Conservation (phyloP, 2,113 vertebrate species). For the Sebastes schlegelii region DNA sequence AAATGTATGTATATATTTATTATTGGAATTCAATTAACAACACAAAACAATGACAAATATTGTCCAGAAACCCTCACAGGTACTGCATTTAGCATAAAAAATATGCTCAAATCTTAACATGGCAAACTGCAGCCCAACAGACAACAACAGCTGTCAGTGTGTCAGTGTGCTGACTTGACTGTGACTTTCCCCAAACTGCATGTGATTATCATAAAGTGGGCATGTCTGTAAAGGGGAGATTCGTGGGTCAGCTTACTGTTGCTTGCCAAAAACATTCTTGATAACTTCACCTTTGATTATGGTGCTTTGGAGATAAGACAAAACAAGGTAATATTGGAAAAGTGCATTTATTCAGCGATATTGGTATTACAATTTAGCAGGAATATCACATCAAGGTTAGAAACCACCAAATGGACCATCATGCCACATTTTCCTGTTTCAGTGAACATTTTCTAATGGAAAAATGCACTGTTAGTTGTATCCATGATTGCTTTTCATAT, state of each 20-base stretch:
- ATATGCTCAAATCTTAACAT: no score
- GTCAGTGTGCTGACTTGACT: no score
- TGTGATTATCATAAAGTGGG: no score
- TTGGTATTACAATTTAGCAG: not conserved
- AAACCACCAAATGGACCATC: not conserved
- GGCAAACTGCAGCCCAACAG: no score
- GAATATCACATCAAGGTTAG: slow-evolving; percentile 1
- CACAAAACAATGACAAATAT: no score
- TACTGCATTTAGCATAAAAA: no score
- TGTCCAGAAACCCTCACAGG: no score
- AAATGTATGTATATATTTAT: no score
- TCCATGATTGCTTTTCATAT: slow-evolving; percentile 40
- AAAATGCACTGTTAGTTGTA: slow-evolving; percentile 12
- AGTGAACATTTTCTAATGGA: slow-evolving; percentile 21
- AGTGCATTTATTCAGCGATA: slow-evolving; percentile 9
- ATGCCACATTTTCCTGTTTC: slow-evolving; percentile 7
- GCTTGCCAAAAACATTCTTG: slow-evolving; percentile 8
- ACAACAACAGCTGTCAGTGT: no score
- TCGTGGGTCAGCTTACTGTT: slow-evolving; percentile 3
- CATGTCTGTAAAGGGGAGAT: no score
- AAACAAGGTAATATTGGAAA: slow-evolving; percentile 14
- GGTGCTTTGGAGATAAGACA: slow-evolving; percentile 7
- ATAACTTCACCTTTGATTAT: slow-evolving; percentile 1
- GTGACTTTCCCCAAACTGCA: no score
- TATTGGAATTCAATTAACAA: no score